phyloP scores from a whole-genome alignment of 2,113 vertebrate genomes.

The Forbesichthys papilliferus region DNA sequence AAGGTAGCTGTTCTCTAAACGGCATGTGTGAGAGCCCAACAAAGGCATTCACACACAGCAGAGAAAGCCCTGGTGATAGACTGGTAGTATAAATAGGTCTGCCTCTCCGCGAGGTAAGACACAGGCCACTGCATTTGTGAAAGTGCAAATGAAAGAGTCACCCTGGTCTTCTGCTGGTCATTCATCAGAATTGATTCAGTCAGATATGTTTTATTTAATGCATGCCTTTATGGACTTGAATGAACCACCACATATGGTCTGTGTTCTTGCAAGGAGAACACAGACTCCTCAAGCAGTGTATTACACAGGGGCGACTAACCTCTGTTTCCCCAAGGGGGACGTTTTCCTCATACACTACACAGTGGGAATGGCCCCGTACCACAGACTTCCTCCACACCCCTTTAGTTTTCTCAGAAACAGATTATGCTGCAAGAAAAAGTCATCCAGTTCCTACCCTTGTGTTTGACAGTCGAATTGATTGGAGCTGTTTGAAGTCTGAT shows the following conservation, averaged over 20 bases:
- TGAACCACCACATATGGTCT: slow-evolving; percentile 16
- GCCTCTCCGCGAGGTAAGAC: neutral
- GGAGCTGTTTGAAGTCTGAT: slow-evolving; percentile 17
- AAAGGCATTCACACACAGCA: neutral
- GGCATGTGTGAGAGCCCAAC: slow-evolving; percentile 10
- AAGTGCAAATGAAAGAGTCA: slow-evolving; percentile 32
- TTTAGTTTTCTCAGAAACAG: neutral
- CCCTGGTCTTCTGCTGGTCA: slow-evolving; percentile 38
- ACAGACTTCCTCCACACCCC: slow-evolving; percentile 12
- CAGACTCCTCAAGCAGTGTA: slow-evolving; percentile 1
- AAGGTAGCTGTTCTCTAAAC: slow-evolving; percentile 1
- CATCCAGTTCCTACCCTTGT: neutral
- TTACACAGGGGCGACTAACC: slow-evolving; percentile 7
- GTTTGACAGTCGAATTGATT: slow-evolving; percentile 17
- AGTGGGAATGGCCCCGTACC: slow-evolving; percentile 19
- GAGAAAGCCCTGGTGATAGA: slow-evolving; percentile 9
- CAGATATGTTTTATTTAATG: slow-evolving; percentile 29
- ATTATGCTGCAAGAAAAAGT: neutral
- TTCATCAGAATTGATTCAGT: slow-evolving; percentile 60
- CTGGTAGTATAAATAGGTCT: slow-evolving; percentile 10
- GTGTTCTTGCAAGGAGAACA: slow-evolving; percentile 16
- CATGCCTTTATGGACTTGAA: slow-evolving; percentile 29
- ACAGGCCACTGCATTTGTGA: slow-evolving; percentile 3
- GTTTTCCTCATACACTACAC: slow-evolving; percentile 34
- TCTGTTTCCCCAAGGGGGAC: slow-evolving; percentile 45